Percentiles rank a stretch among this genome's conserved stretches.
phyloP scores from a whole-genome alignment of 1,140 invertebrate species.

The Akabosia matsudoensis region DNA sequence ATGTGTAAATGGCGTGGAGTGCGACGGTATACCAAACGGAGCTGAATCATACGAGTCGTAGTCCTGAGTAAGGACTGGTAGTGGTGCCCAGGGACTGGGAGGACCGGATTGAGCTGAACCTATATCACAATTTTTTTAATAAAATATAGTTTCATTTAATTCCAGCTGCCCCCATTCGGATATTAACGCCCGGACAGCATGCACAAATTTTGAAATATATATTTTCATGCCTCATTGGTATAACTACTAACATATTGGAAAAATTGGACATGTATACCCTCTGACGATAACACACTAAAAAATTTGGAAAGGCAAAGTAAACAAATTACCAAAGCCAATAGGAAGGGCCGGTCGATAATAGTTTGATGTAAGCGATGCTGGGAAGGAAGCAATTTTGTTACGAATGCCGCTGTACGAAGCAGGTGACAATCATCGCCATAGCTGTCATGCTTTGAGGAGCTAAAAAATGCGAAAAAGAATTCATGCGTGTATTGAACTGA shows the following conservation, averaged over 20 bases:
- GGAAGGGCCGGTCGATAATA: not conserved
- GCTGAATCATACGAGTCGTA: not conserved
- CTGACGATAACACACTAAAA: no score
- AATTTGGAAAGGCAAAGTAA: not conserved
- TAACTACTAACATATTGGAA: no score
- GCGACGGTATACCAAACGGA: not conserved
- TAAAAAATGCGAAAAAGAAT: not conserved
- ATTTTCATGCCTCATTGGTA: no score
- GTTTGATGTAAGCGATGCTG: not conserved
- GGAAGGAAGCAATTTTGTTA: not conserved
- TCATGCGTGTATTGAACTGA: not conserved
- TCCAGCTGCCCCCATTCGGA: no score
- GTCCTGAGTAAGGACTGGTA: not conserved
- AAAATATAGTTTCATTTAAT: no score
- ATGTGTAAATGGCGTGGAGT: not conserved
- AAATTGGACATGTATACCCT: no score
- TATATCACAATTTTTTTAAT: no score
- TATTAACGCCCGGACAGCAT: no score
- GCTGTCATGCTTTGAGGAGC: constrained; percentile 7
- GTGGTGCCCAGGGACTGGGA: not conserved
- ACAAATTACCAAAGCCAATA: not conserved
- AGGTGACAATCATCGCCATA: not conserved
- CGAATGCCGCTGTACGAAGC: not conserved
- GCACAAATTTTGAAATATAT: no score
- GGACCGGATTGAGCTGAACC: not conserved